Base-by-base conservation (phyloP, 2,888 invertebrate genomes). In the Caenorhabditis imperialis region DNA sequence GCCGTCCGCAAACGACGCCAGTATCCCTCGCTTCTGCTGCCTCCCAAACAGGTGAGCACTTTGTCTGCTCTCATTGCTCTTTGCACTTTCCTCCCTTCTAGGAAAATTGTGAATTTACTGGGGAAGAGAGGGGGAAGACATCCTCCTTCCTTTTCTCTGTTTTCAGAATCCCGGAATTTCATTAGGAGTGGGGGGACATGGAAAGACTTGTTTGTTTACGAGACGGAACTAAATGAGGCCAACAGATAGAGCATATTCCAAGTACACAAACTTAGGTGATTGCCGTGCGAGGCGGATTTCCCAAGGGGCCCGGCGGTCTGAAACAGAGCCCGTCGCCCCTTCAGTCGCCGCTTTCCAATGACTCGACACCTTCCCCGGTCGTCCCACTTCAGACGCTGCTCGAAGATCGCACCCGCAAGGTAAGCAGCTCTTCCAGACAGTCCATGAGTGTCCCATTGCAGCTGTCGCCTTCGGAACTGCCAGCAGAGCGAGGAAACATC, bases 271-370 rank as follows among this genome's bases (percentile, higher is more conserved):
- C 10, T 20, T 61, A 81, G 74, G 79, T 83, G 48, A 79, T 81
- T 53, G 80, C 81, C 57, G 81, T 81, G 44, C 76, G 81, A 18
- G 79, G 78, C 30, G 84, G 80, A 44, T 70, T 78, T 33, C 76
- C 82, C 33, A 73, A 75, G 35, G 82, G 83, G 14, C 84, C 83
- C 7, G 82, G 81, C 23, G 84, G 84, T 10, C 76, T 85, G 30
- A 83, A 83, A 62, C 85, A 85, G 50, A 67, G 72, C 14, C 79
- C 82, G 27, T 81, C 81, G 47, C 86, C 85, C n/a, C 75, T 86
- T 16, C 83, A 85, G 69, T 79, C 79, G 44, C 82, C 82, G 3
- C 75, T 82, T 22, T 81, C 81, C 25, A 83, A 79, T 54, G 81
- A 81, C 47, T 79, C 73, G 25, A 78, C 75, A 51, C 81, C 81